Conservation (phyloP, 2,797 vertebrate genomes). For the Gadopsis bispinosus region DNA sequence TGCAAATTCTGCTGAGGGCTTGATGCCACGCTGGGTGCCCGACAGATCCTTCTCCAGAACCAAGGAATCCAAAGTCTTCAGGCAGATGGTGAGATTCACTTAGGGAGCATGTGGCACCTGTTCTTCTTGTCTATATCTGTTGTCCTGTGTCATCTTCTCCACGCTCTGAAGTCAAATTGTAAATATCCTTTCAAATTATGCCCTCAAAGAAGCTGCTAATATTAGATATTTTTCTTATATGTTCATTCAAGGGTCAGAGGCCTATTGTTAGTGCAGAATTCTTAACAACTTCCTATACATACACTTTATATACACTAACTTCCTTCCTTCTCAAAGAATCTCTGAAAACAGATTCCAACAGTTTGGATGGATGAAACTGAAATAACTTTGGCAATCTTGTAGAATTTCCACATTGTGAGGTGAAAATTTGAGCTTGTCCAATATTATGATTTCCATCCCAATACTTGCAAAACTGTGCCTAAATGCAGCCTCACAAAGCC, state of each 20-base stretch:
- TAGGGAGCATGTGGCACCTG: conserved; percentile 24
- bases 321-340: background rate
- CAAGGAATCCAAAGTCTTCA: conserved; percentile 97
- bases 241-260: background rate
- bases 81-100: conserved; percentile 93
- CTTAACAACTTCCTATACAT: background rate
- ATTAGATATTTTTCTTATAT: conserved; percentile 1
- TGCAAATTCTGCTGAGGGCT: conserved; percentile 90
- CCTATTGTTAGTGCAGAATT: background rate
- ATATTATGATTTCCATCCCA: background rate
- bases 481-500: background rate
- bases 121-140: background rate
- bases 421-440: background rate
- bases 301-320: background rate
- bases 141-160: conserved; percentile 21
- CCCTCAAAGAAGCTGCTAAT: background rate
- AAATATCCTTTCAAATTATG: conserved; percentile 18
- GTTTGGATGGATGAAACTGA: no score
- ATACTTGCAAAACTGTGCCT: background rate
- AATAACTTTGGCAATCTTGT: background rate
- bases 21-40: conserved; percentile 93
- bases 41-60: conserved; percentile 92
- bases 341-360: background rate
- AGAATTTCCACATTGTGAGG: background rate
- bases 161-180: conserved; percentile 34